Conservation (phyloP, 2,797 vertebrate genomes). For the Limnodromus scolopaceus region DNA sequence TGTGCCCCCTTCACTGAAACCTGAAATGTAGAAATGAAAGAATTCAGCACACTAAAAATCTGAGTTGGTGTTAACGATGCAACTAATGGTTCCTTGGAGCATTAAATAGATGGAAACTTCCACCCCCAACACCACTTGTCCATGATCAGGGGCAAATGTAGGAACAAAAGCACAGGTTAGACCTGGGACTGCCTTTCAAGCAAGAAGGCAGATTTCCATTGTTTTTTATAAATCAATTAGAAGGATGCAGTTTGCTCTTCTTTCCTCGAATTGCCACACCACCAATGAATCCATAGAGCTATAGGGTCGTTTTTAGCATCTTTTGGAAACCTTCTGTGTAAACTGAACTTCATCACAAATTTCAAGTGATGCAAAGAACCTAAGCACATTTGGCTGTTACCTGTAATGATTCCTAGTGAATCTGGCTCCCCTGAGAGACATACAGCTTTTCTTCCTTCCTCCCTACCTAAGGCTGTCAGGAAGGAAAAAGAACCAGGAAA, state of each 20-base stretch:
- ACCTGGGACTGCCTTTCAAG: not conserved
- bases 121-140: too few species aligned
- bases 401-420: not conserved
- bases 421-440: not conserved
- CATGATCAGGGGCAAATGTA: not conserved
- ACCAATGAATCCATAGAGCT: not conserved
- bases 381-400: not conserved
- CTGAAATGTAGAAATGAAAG: not conserved
- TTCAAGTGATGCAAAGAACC: not conserved
- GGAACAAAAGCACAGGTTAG: not conserved
- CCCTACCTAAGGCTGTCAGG: not conserved
- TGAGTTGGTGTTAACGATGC: not conserved
- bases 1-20: not conserved
- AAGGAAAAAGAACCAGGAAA: not conserved
- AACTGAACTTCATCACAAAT: not conserved
- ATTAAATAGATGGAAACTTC: not conserved
- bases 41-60: not conserved
- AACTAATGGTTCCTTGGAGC: not conserved
- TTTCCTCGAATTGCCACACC: not conserved
- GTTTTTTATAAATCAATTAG: not conserved
- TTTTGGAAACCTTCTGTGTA: not conserved
- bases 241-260: not conserved
- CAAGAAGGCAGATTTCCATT: not conserved
- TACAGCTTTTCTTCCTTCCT: not conserved
- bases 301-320: not conserved